These are phyloP conservation scores for Villa cingulata DNA, from an alignment of 2,888 invertebrate species.

Conservation along the genomic window DNA sequence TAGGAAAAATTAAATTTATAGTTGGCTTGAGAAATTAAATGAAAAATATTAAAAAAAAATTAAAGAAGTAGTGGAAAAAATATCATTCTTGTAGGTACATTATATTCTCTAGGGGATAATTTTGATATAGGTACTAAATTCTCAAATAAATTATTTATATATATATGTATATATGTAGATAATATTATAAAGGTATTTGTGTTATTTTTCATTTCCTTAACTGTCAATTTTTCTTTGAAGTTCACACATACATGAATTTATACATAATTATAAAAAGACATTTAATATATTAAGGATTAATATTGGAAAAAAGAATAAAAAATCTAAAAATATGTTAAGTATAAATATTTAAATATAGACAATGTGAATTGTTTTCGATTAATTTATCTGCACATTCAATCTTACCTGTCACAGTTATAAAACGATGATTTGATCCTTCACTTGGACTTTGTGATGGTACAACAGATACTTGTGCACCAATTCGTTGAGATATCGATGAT, in stretches of 20 bases:
- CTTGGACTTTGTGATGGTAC: slow-evolving; percentile 25
- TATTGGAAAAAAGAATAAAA: no score
- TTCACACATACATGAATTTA: background rate
- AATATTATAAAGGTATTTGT: no score
- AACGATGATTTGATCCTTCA: slow-evolving; percentile 27
- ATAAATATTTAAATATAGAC: no score
- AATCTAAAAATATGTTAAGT: no score
- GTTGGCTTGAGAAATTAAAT: background rate
- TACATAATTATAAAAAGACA: no score
- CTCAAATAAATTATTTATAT: background rate
- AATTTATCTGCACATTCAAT: no score
- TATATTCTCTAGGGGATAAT: background rate
- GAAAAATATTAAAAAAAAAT: background rate
- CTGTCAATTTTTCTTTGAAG: background rate
- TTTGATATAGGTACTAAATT: background rate
- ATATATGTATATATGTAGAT: no score
- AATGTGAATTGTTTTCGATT: no score
- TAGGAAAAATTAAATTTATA: no score
- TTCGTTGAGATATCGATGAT: slow-evolving; percentile 27
- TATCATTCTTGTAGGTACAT: no score
- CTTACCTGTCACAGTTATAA: slow-evolving; percentile 34
- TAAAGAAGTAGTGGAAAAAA: background rate
- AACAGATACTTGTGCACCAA: slow-evolving; percentile 31
- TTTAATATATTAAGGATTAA: background rate
- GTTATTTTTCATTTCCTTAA: no score